phyloP scores from a whole-genome alignment of 2,888 invertebrate genomes.

The Lasioglossum vierecki region DNA sequence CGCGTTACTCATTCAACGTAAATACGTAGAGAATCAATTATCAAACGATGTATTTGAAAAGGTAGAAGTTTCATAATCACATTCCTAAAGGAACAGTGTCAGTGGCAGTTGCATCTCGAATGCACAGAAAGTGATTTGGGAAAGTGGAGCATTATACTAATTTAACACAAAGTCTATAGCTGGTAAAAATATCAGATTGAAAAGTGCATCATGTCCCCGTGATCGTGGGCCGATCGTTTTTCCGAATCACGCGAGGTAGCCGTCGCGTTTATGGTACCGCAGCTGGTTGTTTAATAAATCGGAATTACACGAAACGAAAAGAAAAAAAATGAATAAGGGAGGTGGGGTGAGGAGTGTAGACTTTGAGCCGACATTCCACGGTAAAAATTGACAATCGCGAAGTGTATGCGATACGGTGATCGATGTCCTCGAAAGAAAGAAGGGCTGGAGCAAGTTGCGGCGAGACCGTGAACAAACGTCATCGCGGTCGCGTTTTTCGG shows the following conservation, averaged over 20 bases:
- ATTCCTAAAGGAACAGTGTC: conserved; percentile 1
- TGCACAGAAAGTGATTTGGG: conserved; percentile 42
- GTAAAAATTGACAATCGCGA: conserved; percentile 66
- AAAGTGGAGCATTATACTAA: conserved; percentile 62
- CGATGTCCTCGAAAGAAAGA: conserved; percentile 47
- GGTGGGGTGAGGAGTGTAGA: conserved; percentile 63
- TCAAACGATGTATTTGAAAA: conserved; percentile 30
- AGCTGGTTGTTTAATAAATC: conserved; percentile 63
- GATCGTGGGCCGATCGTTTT: conserved; percentile 26
- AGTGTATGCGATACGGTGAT: conserved; percentile 51
- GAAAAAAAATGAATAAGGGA: conserved; percentile 40
- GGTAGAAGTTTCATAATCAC: conserved; percentile 3
- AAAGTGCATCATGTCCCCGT: conserved; percentile 6
- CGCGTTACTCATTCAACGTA: not conserved
- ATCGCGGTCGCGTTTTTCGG: conserved; percentile 49
- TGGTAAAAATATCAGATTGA: not conserved
- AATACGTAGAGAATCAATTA: not conserved
- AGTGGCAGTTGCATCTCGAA: conserved; percentile 37
- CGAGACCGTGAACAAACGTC: conserved; percentile 52
- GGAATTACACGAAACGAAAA: conserved; percentile 42
- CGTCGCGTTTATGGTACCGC: conserved; percentile 27
- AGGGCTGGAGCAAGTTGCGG: conserved; percentile 25
- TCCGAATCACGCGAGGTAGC: conserved; percentile 19
- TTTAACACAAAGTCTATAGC: conserved; percentile 47
- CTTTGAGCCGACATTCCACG: conserved; percentile 68